Evolutionary conservation across 2,113 vertebrate genomes (phyloP).

Genomic region (Cryptoleucopteryx plumbea): DNA sequence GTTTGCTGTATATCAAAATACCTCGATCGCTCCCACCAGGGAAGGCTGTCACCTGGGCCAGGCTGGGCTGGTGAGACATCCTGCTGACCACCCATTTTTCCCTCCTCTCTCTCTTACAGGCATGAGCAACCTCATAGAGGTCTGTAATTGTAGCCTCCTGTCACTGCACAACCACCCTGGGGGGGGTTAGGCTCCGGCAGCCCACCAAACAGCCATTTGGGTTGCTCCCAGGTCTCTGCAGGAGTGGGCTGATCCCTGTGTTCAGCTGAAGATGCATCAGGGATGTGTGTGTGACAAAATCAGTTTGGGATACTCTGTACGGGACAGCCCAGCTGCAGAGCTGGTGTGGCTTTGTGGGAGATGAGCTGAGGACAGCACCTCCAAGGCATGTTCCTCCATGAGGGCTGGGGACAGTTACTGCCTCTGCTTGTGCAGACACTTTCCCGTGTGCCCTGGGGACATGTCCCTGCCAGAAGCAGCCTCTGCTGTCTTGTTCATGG

Average conservation of each 20-base stretch:
- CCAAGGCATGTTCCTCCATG: accelerated
- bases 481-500: background rate
- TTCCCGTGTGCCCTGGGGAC: background rate
- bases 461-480: background rate
- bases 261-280: background rate
- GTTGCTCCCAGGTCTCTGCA: background rate
- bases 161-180: background rate
- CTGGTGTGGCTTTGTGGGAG: background rate
- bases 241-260: background rate
- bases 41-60: background rate
- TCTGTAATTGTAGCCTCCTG: background rate
- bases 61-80: background rate
- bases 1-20: background rate
- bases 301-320: background rate
- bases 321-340: background rate
- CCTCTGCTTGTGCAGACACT: background rate
- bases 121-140: background rate
- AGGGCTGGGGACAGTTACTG: background rate
- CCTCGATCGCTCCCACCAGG: accelerated
- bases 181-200: background rate
- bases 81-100: background rate
- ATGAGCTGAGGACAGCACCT: background rate
- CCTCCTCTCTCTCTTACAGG: background rate
- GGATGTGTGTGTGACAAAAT: background rate
- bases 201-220: accelerated